Percentiles rank a stretch among this genome's conserved stretches.
These are phyloP conservation scores for Diadema setosum DNA, from an alignment of 35 echinoderm and acorn worm species.

Conservation along the genomic window DNA sequence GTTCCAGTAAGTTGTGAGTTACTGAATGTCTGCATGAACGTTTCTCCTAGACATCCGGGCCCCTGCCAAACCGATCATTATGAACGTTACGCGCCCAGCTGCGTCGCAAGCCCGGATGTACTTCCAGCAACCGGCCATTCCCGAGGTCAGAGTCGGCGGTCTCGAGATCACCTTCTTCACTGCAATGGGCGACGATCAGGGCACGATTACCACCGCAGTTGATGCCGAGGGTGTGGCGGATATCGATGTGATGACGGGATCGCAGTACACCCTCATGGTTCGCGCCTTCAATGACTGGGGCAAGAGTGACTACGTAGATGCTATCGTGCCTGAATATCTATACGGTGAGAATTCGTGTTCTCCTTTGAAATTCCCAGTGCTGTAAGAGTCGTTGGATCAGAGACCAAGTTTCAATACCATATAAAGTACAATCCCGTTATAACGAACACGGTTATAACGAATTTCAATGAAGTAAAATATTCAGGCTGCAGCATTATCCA, in stretches of 20 bases:
- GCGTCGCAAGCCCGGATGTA: neutral
- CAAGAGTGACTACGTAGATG: neutral
- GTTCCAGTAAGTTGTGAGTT: too few relatives aligned
- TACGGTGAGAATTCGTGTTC: neutral
- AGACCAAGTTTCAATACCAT: too few relatives aligned
- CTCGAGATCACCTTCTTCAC: slow-evolving; percentile 1
- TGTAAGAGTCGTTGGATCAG: too few relatives aligned
- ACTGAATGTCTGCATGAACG: too few relatives aligned
- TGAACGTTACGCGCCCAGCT: neutral
- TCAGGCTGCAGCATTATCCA: too few relatives aligned
- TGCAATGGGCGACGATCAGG: neutral
- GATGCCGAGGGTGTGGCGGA: neutral
- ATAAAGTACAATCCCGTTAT: too few relatives aligned
- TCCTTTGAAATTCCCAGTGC: too few relatives aligned
- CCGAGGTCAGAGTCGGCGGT: neutral
- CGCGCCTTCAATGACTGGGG: neutral
- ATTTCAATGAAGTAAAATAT: too few relatives aligned
- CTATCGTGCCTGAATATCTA: neutral
- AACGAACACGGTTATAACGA: too few relatives aligned
- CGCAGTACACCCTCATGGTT: neutral
- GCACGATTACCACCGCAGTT: neutral
- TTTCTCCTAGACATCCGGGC: neutral
- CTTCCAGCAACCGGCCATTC: neutral
- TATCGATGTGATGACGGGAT: neutral
- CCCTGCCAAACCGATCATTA: neutral